Evolutionary conservation across 2,888 invertebrate genomes (phyloP), one percentile per base, ranked within the genome.

Genomic region (Synergus japonicus): DNA sequence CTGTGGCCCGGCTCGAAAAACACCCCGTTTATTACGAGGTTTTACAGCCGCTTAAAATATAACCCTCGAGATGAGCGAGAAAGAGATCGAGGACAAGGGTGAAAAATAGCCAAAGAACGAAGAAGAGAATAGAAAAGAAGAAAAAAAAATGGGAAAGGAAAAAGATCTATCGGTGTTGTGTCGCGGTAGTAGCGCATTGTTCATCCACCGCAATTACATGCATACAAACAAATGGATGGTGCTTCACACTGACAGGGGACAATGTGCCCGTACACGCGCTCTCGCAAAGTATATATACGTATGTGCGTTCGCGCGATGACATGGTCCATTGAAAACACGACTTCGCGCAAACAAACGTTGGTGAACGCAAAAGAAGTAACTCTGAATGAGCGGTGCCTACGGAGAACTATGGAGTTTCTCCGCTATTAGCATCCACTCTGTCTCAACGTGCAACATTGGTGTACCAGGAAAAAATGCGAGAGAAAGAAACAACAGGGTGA

Each of bases 371-470:
- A 89, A 89, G 87, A 88, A 88, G 85, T 84, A 82, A 83, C 85
- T 84, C 84, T 85, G 86, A 86, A 89, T 87, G 86, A 86, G 83
- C 85, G 83, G 81, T 84, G 85, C 86, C 86, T 85, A 86, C 86
- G 85, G 54, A 67, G 85, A 86, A 86, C 87, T 87, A 84, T 85
- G 83, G 87, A 87, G 88, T 86, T 88, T 89, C 87, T 86, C 86
- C 84, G 87, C 89, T 89, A 90, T 90, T 90, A 90, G 88, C 88
- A 89, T 88, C 85, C 87, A 86, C 87, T 89, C 88, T 85, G 85
- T 86, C 79, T 86, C 83, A 78, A 79, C 82, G 76, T 81, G 82
- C 78, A 82, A 80, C 81, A 84, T 79, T 80, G 76, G 43, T 66
- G 63, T 41, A 49, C 60, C 29, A 60, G 44, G 63, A 46, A 69